Evolutionary conservation across 2,888 invertebrate genomes (phyloP).

Genomic region (Diarsia mendica): DNA sequence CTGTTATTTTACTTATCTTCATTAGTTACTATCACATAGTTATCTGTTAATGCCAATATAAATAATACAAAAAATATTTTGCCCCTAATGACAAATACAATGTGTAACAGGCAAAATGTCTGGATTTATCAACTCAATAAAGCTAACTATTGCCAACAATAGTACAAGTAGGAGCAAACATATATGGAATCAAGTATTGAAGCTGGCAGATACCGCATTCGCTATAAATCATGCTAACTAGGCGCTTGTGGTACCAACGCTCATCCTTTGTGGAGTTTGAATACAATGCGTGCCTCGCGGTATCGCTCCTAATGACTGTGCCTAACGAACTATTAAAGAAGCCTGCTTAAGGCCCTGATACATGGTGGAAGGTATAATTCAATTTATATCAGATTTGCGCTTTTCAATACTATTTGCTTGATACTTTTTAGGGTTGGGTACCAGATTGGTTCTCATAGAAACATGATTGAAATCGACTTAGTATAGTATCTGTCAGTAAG

Average conservation of each 20-base stretch:
- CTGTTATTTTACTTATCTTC: neutral
- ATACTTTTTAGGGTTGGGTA: slow-evolving; percentile 5
- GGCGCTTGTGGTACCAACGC: slow-evolving; percentile 74
- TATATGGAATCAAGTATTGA: slow-evolving; percentile 68
- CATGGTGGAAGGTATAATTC: slow-evolving; percentile 43
- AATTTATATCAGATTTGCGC: slow-evolving; percentile 47
- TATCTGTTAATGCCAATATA: neutral
- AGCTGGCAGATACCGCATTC: slow-evolving; percentile 64
- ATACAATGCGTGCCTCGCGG: slow-evolving; percentile 69
- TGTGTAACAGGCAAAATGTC: neutral
- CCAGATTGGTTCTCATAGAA: neutral
- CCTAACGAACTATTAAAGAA: slow-evolving; percentile 75
- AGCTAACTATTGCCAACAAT: slow-evolving; percentile 26
- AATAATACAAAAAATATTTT: neutral
- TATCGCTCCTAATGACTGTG: slow-evolving; percentile 74
- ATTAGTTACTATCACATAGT: neutral
- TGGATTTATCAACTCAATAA: neutral
- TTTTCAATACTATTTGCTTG: slow-evolving; percentile 28
- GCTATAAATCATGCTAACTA: slow-evolving; percentile 82
- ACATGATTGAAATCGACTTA: neutral
- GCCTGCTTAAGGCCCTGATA: slow-evolving; percentile 44
- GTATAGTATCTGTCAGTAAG: neutral
- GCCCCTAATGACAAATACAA: neutral
- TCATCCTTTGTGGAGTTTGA: slow-evolving; percentile 72
- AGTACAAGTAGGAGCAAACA: slow-evolving; percentile 43